phyloP scores from a whole-genome alignment of 1,140 invertebrate species.

The Drosophila funebris region DNA sequence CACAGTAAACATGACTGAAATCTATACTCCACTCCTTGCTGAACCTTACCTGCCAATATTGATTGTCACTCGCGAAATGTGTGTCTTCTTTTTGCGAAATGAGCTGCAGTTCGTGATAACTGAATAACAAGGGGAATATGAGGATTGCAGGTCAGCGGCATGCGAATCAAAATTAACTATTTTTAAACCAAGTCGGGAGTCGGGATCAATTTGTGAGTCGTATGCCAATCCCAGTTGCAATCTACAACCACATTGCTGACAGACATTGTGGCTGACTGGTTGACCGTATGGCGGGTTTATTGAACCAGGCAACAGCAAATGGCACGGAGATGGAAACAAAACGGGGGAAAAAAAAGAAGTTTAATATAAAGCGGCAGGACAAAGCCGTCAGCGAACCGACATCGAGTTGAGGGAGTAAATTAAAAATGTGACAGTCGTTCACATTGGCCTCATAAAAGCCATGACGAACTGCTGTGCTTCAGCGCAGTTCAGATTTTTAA shows the following conservation, averaged over 20 bases:
- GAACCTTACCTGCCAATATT: conserved; percentile 5
- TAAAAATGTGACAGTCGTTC: conserved; percentile 69
- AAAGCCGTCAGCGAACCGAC: conserved; percentile 33
- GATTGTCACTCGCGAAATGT: background rate
- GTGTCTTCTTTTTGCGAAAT: background rate
- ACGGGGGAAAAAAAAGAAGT: background rate
- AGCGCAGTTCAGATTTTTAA: background rate
- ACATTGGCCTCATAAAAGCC: conserved; percentile 66
- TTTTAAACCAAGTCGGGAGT: conserved; percentile 45
- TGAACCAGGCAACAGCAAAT: conserved; percentile 50
- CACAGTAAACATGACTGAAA: background rate
- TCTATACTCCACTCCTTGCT: background rate
- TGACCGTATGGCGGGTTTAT: conserved; percentile 66
- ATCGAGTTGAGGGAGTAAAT: conserved; percentile 59
- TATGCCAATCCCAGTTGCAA: conserved; percentile 14
- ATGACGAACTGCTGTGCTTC: conserved; percentile 46
- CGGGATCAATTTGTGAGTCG: background rate
- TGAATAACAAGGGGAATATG: conserved; percentile 11
- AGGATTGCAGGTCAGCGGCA: conserved; percentile 10
- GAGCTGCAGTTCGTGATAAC: background rate
- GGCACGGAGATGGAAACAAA: background rate
- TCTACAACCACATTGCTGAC: conserved; percentile 14
- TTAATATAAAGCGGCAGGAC: conserved; percentile 1
- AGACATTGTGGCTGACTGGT: conserved; percentile 28
- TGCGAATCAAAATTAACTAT: conserved; percentile 74